These are phyloP conservation scores for Armadillidium nasatum DNA, from an alignment of 1,140 invertebrate species.

Conservation along the genomic window DNA sequence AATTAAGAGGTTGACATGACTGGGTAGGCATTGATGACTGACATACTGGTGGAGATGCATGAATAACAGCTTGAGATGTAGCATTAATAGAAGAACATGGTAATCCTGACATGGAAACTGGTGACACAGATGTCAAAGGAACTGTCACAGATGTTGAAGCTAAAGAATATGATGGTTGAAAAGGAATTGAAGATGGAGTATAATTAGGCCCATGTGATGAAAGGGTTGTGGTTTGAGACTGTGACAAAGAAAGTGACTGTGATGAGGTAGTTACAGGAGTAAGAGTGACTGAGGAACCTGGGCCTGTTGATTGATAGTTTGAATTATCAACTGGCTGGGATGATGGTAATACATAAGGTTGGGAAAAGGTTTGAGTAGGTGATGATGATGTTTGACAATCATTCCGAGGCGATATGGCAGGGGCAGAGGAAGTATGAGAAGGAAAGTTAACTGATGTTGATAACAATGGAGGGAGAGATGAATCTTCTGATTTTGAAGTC, in stretches of 20 bases:
- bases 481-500: background rate
- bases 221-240: background rate
- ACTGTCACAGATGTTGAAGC: background rate
- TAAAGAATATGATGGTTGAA: background rate
- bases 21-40: background rate
- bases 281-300: background rate
- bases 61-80: background rate
- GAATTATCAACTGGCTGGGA: background rate
- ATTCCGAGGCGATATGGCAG: slow-evolving; percentile 21
- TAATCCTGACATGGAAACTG: background rate
- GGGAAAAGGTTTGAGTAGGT: background rate
- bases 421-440: slow-evolving; percentile 18
- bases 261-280: background rate
- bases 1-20: slow-evolving; percentile 7
- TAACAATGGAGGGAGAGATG: background rate
- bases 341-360: background rate
- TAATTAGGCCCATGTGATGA: background rate
- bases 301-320: background rate
- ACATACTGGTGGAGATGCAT: background rate
- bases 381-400: background rate
- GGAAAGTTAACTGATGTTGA: slow-evolving; percentile 8
- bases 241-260: background rate
- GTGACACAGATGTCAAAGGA: background rate
- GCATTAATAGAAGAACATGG: background rate
- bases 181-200: background rate